phyloP scores from a whole-genome alignment of 1,140 invertebrate genomes.

The Drosophila kurseongensis region DNA sequence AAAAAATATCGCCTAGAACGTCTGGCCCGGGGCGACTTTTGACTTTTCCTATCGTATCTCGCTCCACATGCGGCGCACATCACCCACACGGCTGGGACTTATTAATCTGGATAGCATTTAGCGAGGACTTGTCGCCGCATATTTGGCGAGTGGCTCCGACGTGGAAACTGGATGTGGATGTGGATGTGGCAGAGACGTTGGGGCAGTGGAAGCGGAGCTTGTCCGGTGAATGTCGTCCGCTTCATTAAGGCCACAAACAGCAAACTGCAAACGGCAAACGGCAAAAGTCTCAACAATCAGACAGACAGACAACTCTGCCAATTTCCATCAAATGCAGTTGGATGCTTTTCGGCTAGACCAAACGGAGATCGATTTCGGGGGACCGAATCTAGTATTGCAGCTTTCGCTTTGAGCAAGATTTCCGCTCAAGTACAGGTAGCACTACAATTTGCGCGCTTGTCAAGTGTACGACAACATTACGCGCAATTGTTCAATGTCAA shows the following conservation, averaged over 20 bases:
- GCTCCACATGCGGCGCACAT: constrained; percentile 38
- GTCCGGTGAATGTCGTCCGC: constrained; percentile 63
- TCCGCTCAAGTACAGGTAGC: constrained; percentile 62
- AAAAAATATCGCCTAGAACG: constrained; percentile 32
- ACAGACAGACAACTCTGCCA: constrained; percentile 73
- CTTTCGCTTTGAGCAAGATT: constrained; percentile 63
- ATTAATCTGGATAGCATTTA: constrained; percentile 80
- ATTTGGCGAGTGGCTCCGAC: constrained; percentile 60
- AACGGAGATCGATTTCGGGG: constrained; percentile 60
- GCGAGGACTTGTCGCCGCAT: constrained; percentile 62
- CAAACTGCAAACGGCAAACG: constrained; percentile 13
- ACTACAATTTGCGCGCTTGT: constrained; percentile 83
- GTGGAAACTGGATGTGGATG: constrained; percentile 24
- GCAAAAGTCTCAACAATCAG: constrained; percentile 33
- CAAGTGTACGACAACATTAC: constrained; percentile 83
- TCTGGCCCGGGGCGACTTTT: constrained; percentile 57
- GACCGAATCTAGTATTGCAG: constrained; percentile 1
- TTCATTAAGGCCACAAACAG: constrained; percentile 68
- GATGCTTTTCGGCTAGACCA: constrained; percentile 65
- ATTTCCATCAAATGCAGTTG: constrained; percentile 76
- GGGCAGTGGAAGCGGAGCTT: constrained; percentile 13
- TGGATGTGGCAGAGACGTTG: background rate
- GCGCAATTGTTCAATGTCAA: constrained; percentile 83
- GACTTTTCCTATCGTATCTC: constrained; percentile 69
- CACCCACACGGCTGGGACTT: constrained; percentile 48